Base-by-base conservation (phyloP, 2,113 vertebrate genomes). In the Ptyas mucosa region DNA sequence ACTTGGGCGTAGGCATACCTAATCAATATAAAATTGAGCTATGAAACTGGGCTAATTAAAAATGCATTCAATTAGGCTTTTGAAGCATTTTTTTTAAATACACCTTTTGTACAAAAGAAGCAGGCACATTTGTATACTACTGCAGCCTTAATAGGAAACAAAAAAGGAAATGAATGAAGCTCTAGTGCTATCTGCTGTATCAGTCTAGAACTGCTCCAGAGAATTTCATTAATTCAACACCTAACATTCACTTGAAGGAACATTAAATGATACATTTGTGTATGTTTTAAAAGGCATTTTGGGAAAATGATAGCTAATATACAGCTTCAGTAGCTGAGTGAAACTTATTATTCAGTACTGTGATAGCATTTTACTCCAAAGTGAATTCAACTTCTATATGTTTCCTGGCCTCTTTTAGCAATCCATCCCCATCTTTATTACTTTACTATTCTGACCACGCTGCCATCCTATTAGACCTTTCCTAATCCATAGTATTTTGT, bases 121-220 rank as follows among this genome's bases (percentile, higher is more conserved):
- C 11, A 69, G 11, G 21, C 18, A 12, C 51, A 15, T 85, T 64
- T 54, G 1, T 43, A 58, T 91, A 51, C 39, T 26, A 15, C 29
- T 29, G 90, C 5, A 39, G 23, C 15, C 34, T 51, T 57, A 34
- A 18, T 49, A 21, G 10, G 26, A 69, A 89, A 20, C 39, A 46
- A 64, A 61, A 61, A 9, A 11, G 21, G 29, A 93, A 39, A 64
- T 61, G 39, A 43, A 51, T 20, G 18, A 69, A 57, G 46, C n/a
- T 43, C 20, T 86, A 90, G 75, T 89, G 49, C 92, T 87, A 90
- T 49, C 92, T 93, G 23, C 89, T 93, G 92, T 57, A 90, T 53
- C 51, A 53, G 12, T 87, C 46, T n/a, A 58, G 81, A 89, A 93
- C 3, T 90, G 81, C 75, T 53, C 61, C 54, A 43, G 49, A 81